Evolutionary conservation across 2,113 vertebrate species (phyloP), one percentile per base, ranked within the genome.

Genomic region (Ardeotis arabs): DNA sequence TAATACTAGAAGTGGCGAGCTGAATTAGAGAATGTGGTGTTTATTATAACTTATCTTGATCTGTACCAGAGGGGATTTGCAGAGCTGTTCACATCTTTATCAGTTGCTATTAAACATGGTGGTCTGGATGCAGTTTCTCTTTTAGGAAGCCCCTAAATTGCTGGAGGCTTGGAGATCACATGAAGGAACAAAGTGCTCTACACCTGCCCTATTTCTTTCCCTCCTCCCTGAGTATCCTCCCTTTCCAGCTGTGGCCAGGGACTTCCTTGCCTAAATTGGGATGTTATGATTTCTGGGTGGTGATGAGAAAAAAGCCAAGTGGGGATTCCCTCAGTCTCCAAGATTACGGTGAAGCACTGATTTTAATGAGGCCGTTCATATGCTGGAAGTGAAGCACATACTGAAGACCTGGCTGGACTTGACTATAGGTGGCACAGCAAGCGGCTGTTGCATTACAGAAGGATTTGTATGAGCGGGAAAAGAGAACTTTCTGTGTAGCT

Each of bases 181-280:
- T 0, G 10, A 33, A 6, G 50, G 37, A 80, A 25, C 60, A 13
- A 60, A 62, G 3, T 0, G 0, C 10, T 74, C 37, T 53, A 22
- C 15, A 39, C 3, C 8, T 68, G 35, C 39, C 27, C 7, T 72
- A 3, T 52, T 35, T 83, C 27, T 53, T 83, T 56, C 16, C 4
- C 8, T 79, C 27, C 16, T 78, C 13, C 17, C 5, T 6, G 6
- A 69, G 29, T 31, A 56, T 70, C 18, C 8, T 82, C 13, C 10
- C 10, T 6, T 47, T 44, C 10, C 3, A 4, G 22, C 9, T 7
- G 3, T 55, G 21, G 4, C 62, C 3, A 1, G 72, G 56, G n/a
- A 41, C 12, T 73, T 72, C 35, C 24, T 60, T 73, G 22, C 18
- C 24, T 78, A 78, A 67, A 75, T 35, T 16, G 20, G 59, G 33